phyloP scores from a whole-genome alignment of 2,797 vertebrate genomes.

The Parauchenoglanis punctatus region DNA sequence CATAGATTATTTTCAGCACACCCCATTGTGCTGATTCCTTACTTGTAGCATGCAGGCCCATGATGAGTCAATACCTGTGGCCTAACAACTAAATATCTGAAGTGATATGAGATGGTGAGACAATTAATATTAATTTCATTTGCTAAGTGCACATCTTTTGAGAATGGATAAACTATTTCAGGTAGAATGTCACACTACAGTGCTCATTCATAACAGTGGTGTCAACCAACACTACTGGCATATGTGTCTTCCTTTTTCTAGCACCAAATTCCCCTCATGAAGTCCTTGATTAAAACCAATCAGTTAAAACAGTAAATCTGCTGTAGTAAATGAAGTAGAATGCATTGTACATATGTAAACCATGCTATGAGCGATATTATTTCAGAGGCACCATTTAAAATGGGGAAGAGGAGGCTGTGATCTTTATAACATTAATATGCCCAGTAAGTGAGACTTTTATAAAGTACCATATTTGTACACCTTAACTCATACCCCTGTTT shows the following conservation, averaged over 20 bases:
- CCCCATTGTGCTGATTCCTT: not conserved
- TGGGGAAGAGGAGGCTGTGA: not conserved
- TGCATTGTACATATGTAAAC: not conserved
- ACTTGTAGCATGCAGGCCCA: not conserved
- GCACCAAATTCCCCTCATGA: not conserved
- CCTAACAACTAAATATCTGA: not conserved
- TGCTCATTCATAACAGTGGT: not conserved
- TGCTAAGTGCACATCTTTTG: not conserved
- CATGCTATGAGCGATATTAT: not conserved
- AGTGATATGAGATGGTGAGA: conserved; percentile 42
- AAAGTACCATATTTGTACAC: not conserved
- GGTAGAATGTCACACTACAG: not conserved
- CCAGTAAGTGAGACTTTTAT: not conserved
- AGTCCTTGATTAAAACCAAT: not conserved
- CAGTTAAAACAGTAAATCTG: not conserved
- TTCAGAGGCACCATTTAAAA: not conserved
- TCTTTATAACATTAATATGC: not conserved
- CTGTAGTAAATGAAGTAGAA: not conserved
- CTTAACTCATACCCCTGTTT: not conserved
- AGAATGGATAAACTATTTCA: not conserved
- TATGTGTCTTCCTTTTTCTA: not conserved
- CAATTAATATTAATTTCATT: conserved; percentile 8
- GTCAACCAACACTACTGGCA: not conserved
- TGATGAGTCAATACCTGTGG: not conserved
- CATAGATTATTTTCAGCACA: not conserved